Conservation (phyloP, 2,888 invertebrate genomes). For the Drosophila meridionalis region DNA sequence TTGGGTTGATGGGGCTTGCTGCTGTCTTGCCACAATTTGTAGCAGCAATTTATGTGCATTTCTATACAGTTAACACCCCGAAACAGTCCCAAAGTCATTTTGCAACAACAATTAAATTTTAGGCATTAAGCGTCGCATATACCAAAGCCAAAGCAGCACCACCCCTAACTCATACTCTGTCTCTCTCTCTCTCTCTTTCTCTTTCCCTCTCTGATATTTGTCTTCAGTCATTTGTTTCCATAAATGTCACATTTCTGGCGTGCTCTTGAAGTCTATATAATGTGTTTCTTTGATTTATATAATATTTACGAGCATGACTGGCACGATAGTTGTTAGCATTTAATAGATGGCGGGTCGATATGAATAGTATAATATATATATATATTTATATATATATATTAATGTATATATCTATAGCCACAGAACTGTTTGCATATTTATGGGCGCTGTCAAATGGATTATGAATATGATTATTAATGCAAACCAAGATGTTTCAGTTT, state of each 20-base stretch:
- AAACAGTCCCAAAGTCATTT: slow-evolving; percentile 61
- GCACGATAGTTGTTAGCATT: slow-evolving; percentile 40
- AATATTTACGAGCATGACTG: slow-evolving; percentile 51
- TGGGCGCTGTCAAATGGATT: slow-evolving; percentile 40
- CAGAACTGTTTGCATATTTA: slow-evolving; percentile 58
- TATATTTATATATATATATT: slow-evolving; percentile 1
- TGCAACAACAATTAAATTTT: slow-evolving; percentile 69
- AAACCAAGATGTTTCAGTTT: slow-evolving; percentile 11
- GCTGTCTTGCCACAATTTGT: slow-evolving; percentile 31
- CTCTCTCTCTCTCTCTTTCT: background rate
- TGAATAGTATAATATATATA: slow-evolving; percentile 15
- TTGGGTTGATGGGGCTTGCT: slow-evolving; percentile 19
- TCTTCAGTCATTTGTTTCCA: slow-evolving; percentile 67
- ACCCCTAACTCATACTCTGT: background rate
- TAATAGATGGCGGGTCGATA: slow-evolving; percentile 39
- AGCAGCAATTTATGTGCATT: slow-evolving; percentile 69
- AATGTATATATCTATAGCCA: background rate
- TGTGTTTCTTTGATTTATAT: slow-evolving; percentile 66
- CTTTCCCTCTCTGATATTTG: slow-evolving; percentile 4
- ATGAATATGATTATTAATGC: slow-evolving; percentile 42
- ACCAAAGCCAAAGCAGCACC: background rate
- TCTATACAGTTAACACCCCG: slow-evolving; percentile 61
- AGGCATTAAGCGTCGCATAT: slow-evolving; percentile 15
- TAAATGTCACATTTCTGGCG: slow-evolving; percentile 64
- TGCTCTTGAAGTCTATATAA: slow-evolving; percentile 56